phyloP scores from a whole-genome alignment of 2,113 vertebrate species.

The Ptyas mucosa region DNA sequence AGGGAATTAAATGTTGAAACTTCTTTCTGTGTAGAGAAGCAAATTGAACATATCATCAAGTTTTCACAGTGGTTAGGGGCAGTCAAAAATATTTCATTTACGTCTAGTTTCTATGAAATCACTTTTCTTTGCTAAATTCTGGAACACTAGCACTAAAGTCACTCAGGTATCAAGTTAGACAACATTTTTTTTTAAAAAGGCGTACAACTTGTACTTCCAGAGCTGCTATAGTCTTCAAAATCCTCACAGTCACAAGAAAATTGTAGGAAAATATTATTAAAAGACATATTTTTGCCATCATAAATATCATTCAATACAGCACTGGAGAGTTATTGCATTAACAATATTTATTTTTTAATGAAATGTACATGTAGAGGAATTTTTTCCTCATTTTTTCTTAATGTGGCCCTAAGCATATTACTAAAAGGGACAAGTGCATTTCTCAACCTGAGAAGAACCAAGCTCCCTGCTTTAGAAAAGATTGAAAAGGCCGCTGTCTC shows the following conservation, averaged over 20 bases:
- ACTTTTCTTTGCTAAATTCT: background rate
- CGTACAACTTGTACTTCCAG: background rate
- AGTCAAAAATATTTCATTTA: background rate
- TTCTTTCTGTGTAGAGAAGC: background rate
- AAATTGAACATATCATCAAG: background rate
- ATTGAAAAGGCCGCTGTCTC: background rate
- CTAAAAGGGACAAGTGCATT: background rate
- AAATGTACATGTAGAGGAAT: background rate
- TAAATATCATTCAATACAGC: background rate
- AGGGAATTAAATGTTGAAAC: background rate
- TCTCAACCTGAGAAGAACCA: background rate
- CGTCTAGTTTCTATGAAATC: background rate
- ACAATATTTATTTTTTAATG: background rate
- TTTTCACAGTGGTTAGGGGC: background rate
- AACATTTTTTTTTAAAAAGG: background rate
- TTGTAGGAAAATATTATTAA: background rate
- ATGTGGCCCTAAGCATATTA: background rate
- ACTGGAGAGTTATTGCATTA: background rate
- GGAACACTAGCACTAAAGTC: background rate
- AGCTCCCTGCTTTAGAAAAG: background rate
- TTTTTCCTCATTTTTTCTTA: background rate
- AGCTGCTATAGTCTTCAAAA: background rate
- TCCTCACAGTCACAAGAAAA: background rate
- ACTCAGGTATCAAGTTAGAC: background rate
- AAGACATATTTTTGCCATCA: background rate